These are phyloP conservation scores for Alsophila aescularia DNA, from an alignment of 2,888 invertebrate species.

Conservation along the genomic window DNA sequence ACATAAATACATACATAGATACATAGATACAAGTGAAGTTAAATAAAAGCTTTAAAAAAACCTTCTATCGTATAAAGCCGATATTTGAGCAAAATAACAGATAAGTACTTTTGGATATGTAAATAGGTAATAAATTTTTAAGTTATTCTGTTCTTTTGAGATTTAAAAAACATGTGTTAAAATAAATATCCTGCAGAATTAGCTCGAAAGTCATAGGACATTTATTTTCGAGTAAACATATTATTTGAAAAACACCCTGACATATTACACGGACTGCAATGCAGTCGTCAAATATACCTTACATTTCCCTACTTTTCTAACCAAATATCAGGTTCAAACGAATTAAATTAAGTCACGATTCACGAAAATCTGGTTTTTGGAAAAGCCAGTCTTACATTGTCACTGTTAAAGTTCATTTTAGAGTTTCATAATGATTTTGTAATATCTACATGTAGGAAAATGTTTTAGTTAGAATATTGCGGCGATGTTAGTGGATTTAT, in stretches of 20 bases:
- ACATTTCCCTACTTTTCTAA: slow-evolving; percentile 18
- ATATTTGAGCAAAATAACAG: too few relatives aligned
- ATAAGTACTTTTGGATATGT: too few relatives aligned
- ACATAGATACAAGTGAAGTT: too few relatives aligned
- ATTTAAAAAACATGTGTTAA: too few relatives aligned
- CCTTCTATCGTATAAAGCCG: too few relatives aligned
- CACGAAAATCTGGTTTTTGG: not conserved
- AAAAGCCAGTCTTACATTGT: not conserved
- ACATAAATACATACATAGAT: too few relatives aligned
- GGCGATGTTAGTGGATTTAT: slow-evolving; percentile 2
- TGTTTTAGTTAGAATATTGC: slow-evolving; percentile 16
- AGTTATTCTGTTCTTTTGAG: too few relatives aligned
- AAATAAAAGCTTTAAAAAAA: too few relatives aligned
- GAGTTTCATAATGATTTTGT: slow-evolving; percentile 11
- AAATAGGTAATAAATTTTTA: too few relatives aligned
- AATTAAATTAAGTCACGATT: slow-evolving; percentile 19
- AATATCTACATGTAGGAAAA: slow-evolving; percentile 11
- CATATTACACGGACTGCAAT: not conserved
- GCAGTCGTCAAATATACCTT: slow-evolving; percentile 10
- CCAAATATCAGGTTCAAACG: slow-evolving; percentile 32
- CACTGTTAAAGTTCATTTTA: not conserved
- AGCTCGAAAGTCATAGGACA: too few relatives aligned
- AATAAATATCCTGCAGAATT: too few relatives aligned
- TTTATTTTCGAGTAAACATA: too few relatives aligned
- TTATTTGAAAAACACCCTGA: not conserved